Evolutionary conservation across 2,888 invertebrate species (phyloP).

Genomic region (Phortica magna): DNA sequence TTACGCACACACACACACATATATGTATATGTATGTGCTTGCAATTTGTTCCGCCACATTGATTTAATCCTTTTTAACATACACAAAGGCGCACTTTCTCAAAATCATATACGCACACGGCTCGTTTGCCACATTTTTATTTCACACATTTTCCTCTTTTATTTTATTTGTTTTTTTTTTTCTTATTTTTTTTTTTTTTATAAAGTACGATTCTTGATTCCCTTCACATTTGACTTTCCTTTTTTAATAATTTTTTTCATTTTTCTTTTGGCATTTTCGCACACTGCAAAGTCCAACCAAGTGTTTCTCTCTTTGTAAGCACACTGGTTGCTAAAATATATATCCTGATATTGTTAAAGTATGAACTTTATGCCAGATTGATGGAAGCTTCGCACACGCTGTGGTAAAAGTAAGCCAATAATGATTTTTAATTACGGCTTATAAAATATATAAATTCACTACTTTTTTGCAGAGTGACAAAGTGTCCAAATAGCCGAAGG

Average conservation of each 20-base stretch:
- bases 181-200: constrained; percentile 34
- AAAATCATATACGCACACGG: constrained; percentile 32
- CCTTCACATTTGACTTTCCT: not conserved
- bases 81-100: constrained; percentile 28
- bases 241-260: too few species aligned
- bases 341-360: too few species aligned
- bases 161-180: constrained; percentile 24
- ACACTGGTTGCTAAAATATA: too few species aligned
- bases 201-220: not conserved
- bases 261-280: not conserved
- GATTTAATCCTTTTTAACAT: constrained; percentile 67
- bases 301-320: too few species aligned
- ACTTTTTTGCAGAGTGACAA: too few species aligned
- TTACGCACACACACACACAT: constrained; percentile 37
- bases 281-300: too few species aligned
- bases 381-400: too few species aligned
- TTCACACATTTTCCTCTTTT: constrained; percentile 54
- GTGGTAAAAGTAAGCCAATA: too few species aligned
- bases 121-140: constrained; percentile 59
- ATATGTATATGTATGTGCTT: constrained; percentile 38
- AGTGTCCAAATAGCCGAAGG: too few species aligned
- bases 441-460: too few species aligned
- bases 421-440: too few species aligned
- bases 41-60: constrained; percentile 69
- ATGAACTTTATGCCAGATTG: too few species aligned